Conservation (phyloP, 2,113 vertebrate species). For the Phainopepla nitens region DNA sequence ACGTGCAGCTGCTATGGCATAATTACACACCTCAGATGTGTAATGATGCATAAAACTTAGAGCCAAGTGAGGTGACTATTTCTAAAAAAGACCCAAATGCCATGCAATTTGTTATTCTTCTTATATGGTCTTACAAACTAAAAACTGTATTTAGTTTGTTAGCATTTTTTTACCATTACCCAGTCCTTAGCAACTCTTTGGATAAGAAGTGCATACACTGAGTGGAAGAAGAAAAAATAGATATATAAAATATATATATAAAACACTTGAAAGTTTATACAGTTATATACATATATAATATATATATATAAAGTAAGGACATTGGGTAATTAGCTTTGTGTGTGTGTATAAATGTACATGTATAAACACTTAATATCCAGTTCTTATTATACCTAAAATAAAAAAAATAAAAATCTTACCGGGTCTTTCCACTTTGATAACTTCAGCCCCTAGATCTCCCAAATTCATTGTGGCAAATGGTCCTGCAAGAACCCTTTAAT, state of each 20-base stretch:
- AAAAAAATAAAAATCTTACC: constrained; percentile 65
- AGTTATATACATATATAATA: no score
- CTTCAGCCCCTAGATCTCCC: constrained; percentile 91
- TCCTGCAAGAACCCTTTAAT: constrained; percentile 88
- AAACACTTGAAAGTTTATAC: no score
- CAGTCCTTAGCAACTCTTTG: background rate
- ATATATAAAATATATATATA: no score
- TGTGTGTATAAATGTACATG: fast-evolving
- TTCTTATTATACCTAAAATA: background rate
- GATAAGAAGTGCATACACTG: background rate
- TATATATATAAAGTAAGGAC: no score
- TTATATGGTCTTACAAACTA: background rate
- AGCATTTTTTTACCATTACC: background rate
- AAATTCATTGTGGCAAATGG: constrained; percentile 97
- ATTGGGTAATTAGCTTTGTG: no score
- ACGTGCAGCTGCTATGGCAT: background rate
- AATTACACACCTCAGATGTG: background rate
- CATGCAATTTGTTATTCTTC: background rate
- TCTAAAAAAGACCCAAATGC: background rate
- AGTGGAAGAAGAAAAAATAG: background rate
- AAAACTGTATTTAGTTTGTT: no score
- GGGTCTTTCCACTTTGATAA: constrained; percentile 94
- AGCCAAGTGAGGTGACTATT: background rate
- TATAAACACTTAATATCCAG: background rate
- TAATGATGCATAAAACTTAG: background rate